Base-by-base conservation (phyloP, 2,797 vertebrate species). In the Sebastes baramenuke region DNA sequence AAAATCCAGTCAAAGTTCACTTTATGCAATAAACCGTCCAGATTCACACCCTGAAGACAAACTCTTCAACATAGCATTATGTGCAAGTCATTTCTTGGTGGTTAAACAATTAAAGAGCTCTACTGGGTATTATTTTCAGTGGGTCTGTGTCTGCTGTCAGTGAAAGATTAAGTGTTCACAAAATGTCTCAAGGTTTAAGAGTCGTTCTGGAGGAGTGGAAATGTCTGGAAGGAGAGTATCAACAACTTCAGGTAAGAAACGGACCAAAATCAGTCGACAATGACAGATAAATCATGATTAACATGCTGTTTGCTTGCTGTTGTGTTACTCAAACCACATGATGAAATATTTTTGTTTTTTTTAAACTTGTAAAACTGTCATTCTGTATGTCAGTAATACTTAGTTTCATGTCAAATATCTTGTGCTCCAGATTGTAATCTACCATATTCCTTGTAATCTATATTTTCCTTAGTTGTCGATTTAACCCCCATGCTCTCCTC, bases 161-260 rank as follows among this genome's bases (percentile, higher is more conserved):
- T 18, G 6, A 42, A 27, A 22, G 8, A 36, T 12, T 10, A 71
- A 70, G 32, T 58, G 3, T 34, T 75, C 4, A 25, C 16, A 87
- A 88, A 73, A 96, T 95, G 95, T 4, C 93, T 79, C 71, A 77
- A 42, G 73, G 66, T 80, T 74, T 94, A 58, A 58, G 75, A 68
- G 91, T 93, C 14, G 92, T 96, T 81, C 86, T 96, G 87, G 94
- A 94, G 81, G 97, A 98, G 85, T 99, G 97, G 97, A 94, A 95
- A 87, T 90, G 93, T 85, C 93, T 97, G 88, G 96, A 98, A 87
- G 95, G 95, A 67, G 97, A 98, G 76, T 97, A 96, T 88, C 95
- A 96, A 71, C 87, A 93, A 80, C 94, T 97, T 91, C 97, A 98
- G 97, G 98, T 99, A 92, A 91, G 93, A 88, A 85, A 79, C 18